These are phyloP conservation scores for Dendropsophus ebraccatus DNA, from an alignment of 2,113 vertebrate species.

Conservation along the genomic window DNA sequence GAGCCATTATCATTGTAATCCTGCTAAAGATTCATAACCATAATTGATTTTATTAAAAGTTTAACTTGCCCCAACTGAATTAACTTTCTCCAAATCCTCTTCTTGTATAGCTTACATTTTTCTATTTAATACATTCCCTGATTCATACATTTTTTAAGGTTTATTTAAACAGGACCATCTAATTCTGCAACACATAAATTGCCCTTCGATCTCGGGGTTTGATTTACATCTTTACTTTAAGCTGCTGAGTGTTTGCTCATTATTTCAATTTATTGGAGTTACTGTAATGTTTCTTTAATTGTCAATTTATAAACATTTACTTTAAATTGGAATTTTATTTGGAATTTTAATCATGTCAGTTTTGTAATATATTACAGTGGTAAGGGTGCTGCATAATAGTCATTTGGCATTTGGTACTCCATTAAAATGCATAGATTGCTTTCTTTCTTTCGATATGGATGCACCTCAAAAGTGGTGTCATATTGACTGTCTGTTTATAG, in stretches of 20 bases:
- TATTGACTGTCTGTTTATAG: too few relatives aligned
- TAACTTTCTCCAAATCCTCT: slow-evolving; percentile 30
- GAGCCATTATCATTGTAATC: slow-evolving; percentile 44
- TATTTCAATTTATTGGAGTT: slow-evolving; percentile 30
- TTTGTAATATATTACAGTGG: slow-evolving; percentile 12
- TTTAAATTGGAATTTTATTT: slow-evolving; percentile 43
- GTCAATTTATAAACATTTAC: slow-evolving; percentile 39
- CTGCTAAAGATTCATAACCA: slow-evolving; percentile 44
- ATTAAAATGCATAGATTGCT: background rate
- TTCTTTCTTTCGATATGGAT: too few relatives aligned
- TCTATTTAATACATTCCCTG: slow-evolving; percentile 43
- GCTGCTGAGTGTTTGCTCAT: slow-evolving; percentile 33
- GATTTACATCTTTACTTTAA: slow-evolving; percentile 24
- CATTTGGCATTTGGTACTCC: background rate
- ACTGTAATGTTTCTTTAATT: slow-evolving; percentile 34
- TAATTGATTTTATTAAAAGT: slow-evolving; percentile 55
- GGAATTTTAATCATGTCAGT: background rate
- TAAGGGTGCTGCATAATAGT: slow-evolving; percentile 9
- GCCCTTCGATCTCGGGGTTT: slow-evolving; percentile 7
- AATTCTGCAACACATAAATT: slow-evolving; percentile 43
- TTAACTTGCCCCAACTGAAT: slow-evolving; percentile 51
- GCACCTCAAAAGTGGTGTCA: too few relatives aligned
- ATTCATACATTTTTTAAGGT: slow-evolving; percentile 56
- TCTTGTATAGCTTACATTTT: slow-evolving; percentile 32
- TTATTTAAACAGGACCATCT: slow-evolving; percentile 44